Conservation (phyloP, 2,797 vertebrate genomes). For the Esox masquinongy region DNA sequence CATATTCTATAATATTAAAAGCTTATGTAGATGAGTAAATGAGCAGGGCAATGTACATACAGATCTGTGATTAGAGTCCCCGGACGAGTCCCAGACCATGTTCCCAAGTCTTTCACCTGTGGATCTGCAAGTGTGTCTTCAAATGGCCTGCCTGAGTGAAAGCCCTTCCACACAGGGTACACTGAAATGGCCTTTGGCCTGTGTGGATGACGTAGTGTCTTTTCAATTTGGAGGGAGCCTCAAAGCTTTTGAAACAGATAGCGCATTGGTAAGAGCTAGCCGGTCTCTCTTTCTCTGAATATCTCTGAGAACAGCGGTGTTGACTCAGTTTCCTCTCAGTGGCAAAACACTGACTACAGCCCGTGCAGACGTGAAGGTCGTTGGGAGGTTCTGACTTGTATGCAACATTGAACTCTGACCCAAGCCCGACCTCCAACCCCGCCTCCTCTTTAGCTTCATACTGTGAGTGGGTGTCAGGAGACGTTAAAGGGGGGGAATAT, state of each 20-base stretch:
- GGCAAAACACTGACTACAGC: conserved; percentile 38
- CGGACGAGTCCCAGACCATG: neutral
- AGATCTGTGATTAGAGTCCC: neutral
- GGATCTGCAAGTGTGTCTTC: conserved; percentile 71
- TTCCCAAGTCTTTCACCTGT: conserved; percentile 24
- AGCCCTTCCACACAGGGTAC: conserved; percentile 73
- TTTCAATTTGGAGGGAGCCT: conserved; percentile 77
- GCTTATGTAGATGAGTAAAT: neutral
- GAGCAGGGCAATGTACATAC: neutral
- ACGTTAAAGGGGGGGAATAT: neutral
- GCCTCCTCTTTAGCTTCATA: conserved; percentile 12
- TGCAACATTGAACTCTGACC: neutral
- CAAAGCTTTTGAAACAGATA: conserved; percentile 77
- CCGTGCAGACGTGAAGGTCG: conserved; percentile 35
- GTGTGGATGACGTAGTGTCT: conserved; percentile 78
- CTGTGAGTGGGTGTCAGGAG: neutral
- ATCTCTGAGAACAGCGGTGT: conserved; percentile 30
- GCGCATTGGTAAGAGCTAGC: conserved; percentile 70
- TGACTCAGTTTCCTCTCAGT: conserved; percentile 23
- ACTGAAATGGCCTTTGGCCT: conserved; percentile 76
- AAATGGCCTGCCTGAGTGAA: conserved; percentile 77
- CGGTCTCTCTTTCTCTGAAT: conserved; percentile 44
- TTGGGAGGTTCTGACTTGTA: conserved; percentile 23
- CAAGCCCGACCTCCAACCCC: conserved; percentile 8
- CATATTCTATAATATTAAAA: neutral